Base-by-base conservation (phyloP, 2,888 invertebrate species). In the Drosophila atroscutellata region DNA sequence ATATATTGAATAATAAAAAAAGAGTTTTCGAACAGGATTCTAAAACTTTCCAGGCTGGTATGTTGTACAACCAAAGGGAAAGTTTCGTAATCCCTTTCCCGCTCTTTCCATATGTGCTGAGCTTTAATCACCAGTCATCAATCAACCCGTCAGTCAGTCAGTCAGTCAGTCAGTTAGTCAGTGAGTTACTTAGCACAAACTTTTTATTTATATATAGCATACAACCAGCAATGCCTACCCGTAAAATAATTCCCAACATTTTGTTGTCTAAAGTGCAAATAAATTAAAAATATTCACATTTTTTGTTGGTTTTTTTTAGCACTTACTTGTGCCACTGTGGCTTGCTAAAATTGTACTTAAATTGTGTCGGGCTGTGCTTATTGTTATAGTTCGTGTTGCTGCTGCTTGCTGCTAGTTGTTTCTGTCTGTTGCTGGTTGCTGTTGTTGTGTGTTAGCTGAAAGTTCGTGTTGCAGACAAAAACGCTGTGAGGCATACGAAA, bases 401-500 rank as follows among this genome's bases (percentile, higher is more conserved):
- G 55, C 24, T 49, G 56, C 47, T 45, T 62, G 56, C 36, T 69
- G 61, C 20, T 68, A 60, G 68, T 30, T 59, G 68, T 26, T 65
- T 47, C 18, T 55, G 68, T n/a, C 32, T 66, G 69, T 20, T 49
- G 52, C 24, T 57, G 63, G 37, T 51, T 68, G 52, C 32, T 39
- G 65, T 15, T 34, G 34, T 51, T 58, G 26, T 49, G 58, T 66
- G 59, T 47, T 56, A 68, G 49, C 26, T 24, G n/a, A 52, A 71
- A 81, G 84, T 72, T 83, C 70, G 58, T 71, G 65, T 62, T 77
- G 68, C 67, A 60, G 63, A 62, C 74, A 67, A 72, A 72, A 75
- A 75, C 57, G 83, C 66, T 71, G 81, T 67, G 52, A 63, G 56
- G 73, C 72, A 60, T 66, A 63, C 30, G 61, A 73, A 75, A 67